A percentile compares a stretch with the other conserved stretches of the same genome.
Evolutionary conservation across 2,888 invertebrate genomes (phyloP).

Genomic region (Lutraria lutraria): DNA sequence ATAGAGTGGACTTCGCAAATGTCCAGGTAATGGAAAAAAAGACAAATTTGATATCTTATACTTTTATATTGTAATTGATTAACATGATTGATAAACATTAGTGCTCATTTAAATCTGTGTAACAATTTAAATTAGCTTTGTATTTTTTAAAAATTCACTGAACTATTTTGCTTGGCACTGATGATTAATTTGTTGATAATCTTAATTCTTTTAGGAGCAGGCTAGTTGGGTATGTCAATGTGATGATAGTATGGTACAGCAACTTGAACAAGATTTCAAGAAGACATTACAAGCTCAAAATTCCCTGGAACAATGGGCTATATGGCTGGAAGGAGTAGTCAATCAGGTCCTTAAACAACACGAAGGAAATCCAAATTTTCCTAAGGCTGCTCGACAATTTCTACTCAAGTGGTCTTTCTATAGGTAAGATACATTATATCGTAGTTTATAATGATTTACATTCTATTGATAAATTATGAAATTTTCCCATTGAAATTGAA

Average conservation of each 20-base stretch:
- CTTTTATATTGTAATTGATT: no score
- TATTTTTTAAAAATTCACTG: not conserved
- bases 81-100: no score
- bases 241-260: constrained; percentile 93
- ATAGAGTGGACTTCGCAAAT: constrained; percentile 98
- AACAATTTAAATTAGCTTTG: not conserved
- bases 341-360: constrained; percentile 95
- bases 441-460: no score
- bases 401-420: constrained; percentile 99
- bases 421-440: constrained; percentile 88
- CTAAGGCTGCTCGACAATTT: constrained; percentile 91
- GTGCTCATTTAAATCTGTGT: not conserved
- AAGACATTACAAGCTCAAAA: constrained; percentile 91
- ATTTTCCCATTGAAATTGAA: no score
- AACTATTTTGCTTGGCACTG: no score
- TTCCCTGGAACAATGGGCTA: constrained; percentile 98
- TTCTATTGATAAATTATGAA: no score
- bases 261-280: constrained; percentile 96
- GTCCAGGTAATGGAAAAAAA: constrained; percentile 89
- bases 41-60: no score
- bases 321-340: constrained; percentile 98
- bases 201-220: constrained; percentile 88
- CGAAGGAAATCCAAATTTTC: constrained; percentile 89
- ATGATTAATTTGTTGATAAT: not conserved
- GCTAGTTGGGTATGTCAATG: constrained; percentile 99